Conservation (phyloP, 2,888 invertebrate species). For the Helleia helle region DNA sequence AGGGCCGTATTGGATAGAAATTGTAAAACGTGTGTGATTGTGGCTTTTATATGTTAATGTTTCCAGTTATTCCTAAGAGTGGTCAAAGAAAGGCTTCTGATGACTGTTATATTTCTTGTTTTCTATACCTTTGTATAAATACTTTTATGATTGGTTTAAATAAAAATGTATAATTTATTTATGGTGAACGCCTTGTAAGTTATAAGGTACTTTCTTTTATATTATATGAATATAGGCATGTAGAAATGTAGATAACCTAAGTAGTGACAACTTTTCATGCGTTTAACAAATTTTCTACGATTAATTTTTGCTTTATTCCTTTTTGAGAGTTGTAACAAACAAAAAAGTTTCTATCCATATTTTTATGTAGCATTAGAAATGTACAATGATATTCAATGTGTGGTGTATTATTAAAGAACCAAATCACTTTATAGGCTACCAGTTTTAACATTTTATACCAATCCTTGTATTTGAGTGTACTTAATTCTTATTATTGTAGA, state of each 20-base stretch:
- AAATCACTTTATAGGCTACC: slow-evolving; percentile 60
- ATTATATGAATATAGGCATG: slow-evolving; percentile 41
- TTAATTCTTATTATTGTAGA: slow-evolving; percentile 69
- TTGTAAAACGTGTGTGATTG: slow-evolving; percentile 24
- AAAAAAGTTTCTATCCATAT: slow-evolving; percentile 24
- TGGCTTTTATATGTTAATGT: slow-evolving; percentile 23
- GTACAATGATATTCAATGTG: slow-evolving; percentile 42
- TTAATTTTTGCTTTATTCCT: slow-evolving; percentile 8
- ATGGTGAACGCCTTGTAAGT: slow-evolving; percentile 39
- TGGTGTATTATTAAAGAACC: slow-evolving; percentile 63
- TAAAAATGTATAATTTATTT: slow-evolving; percentile 52
- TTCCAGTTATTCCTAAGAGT: slow-evolving; percentile 9
- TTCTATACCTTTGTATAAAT: slow-evolving; percentile 3
- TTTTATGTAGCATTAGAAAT: slow-evolving; percentile 33
- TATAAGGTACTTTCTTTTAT: slow-evolving; percentile 30
- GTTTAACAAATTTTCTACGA: slow-evolving; percentile 3
- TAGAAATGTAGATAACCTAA: slow-evolving; percentile 70
- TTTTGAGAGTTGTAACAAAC: slow-evolving; percentile 15
- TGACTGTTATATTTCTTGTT: slow-evolving; percentile 2
- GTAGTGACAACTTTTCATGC: slow-evolving; percentile 32
- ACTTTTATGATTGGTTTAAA: slow-evolving; percentile 20
- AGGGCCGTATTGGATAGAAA: slow-evolving; percentile 10
- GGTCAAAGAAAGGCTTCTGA: slow-evolving; percentile 5
- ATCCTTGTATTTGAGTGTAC: slow-evolving; percentile 72
- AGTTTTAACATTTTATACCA: slow-evolving; percentile 71